Percentiles rank a stretch among this genome's conserved stretches.
Conservation (phyloP, 2,888 invertebrate species). For the Drosophila bunnanda region DNA sequence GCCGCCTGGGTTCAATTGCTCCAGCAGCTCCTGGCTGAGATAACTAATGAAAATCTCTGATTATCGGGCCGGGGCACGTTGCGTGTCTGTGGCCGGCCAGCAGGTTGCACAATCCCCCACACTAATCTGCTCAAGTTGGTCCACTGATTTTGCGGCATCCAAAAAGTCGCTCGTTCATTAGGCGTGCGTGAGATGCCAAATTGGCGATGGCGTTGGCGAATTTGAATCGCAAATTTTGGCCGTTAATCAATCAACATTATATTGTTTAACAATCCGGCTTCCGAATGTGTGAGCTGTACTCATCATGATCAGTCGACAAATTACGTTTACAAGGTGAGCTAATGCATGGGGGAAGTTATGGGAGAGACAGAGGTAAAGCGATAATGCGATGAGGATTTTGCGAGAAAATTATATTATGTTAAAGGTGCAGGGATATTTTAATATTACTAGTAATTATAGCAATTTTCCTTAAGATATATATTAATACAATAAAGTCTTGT, state of each 20-base stretch:
- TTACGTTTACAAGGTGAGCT: constrained; percentile 19
- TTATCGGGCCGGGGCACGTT: constrained; percentile 71
- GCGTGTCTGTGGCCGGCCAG: constrained; percentile 53
- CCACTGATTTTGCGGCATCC: constrained; percentile 36
- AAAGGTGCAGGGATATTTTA: background rate
- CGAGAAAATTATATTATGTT: too few species aligned
- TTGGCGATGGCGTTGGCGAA: constrained; percentile 19
- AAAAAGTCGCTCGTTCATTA: constrained; percentile 32
- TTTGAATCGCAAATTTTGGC: constrained; percentile 47
- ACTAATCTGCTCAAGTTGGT: constrained; percentile 59
- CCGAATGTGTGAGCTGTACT: constrained; percentile 19
- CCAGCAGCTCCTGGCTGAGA: constrained; percentile 8
- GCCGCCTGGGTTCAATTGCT: constrained; percentile 25
- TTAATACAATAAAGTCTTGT: background rate
- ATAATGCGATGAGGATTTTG: background rate
- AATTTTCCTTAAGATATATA: background rate
- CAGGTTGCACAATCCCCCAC: constrained; percentile 65
- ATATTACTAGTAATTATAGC: background rate
- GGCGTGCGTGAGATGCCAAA: constrained; percentile 46
- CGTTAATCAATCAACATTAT: constrained; percentile 48
- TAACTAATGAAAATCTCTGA: constrained; percentile 67
- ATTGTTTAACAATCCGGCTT: constrained; percentile 27
- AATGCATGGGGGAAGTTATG: background rate
- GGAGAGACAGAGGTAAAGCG: background rate
- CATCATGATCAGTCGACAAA: constrained; percentile 19